phyloP scores from a whole-genome alignment of 2,888 invertebrate genomes.

The Drosophila prolongata region DNA sequence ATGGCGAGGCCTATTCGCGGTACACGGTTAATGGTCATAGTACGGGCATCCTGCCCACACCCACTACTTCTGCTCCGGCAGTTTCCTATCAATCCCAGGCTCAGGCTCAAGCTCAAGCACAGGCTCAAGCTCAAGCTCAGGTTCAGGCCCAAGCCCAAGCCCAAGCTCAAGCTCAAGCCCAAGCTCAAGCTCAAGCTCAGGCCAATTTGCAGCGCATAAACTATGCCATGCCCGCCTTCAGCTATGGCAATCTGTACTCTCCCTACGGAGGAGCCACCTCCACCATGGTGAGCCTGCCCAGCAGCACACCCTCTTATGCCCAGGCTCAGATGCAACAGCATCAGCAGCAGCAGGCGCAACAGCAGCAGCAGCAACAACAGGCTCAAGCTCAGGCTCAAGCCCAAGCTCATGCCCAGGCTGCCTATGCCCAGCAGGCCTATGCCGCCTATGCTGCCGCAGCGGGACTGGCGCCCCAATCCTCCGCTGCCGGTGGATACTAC shows the following conservation, averaged over 20 bases:
- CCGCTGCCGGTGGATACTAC: constrained; percentile 44
- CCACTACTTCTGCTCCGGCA: constrained; percentile 47
- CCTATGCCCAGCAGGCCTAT: constrained; percentile 68
- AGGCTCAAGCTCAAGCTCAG: constrained; percentile 48
- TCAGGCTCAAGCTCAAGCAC: constrained; percentile 33
- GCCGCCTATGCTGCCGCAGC: constrained; percentile 68
- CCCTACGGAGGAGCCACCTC: constrained; percentile 48
- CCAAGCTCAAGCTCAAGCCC: constrained; percentile 54
- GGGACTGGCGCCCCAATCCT: constrained; percentile 67
- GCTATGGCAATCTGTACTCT: constrained; percentile 60
- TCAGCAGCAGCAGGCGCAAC: constrained; percentile 51
- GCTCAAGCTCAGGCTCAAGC: constrained; percentile 57
- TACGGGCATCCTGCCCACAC: constrained; percentile 73
- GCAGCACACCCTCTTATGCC: constrained; percentile 64
- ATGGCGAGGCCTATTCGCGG: constrained; percentile 48
- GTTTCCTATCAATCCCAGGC: constrained; percentile 37
- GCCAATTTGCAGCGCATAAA: constrained; percentile 64
- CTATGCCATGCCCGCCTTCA: constrained; percentile 67
- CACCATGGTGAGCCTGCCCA: constrained; percentile 53
- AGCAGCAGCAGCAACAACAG: constrained; percentile 10
- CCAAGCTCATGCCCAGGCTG: constrained; percentile 67
- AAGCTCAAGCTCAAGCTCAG: constrained; percentile 31
- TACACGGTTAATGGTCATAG: constrained; percentile 57
- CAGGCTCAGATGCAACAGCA: constrained; percentile 60
- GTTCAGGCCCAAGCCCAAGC: constrained; percentile 56